Evolutionary conservation across 30 jellyfish, hydroid and myxozoan genomes (phyloP).

Genomic region (Morbakka virulenta): DNA sequence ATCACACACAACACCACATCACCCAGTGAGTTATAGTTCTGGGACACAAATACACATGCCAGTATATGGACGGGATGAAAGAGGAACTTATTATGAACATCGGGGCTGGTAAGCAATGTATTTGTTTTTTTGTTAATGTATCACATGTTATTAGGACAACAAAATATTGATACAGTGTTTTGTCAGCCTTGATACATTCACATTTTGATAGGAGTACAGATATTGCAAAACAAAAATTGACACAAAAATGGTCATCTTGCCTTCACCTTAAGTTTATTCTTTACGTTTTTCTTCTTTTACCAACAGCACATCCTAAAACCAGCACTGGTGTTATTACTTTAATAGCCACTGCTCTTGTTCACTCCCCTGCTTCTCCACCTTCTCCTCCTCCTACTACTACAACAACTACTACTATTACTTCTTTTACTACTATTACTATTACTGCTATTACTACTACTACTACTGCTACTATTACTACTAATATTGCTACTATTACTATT

Average conservation of each 20-base stretch:
- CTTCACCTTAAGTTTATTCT: no score
- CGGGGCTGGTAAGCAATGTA: constrained; percentile 68
- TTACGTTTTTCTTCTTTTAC: no score
- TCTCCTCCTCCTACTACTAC: not conserved
- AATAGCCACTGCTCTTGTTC: no score
- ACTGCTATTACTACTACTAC: not conserved
- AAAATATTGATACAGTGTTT: no score
- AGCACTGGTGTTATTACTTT: no score
- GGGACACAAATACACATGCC: constrained; percentile 91
- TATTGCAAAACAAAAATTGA: no score
- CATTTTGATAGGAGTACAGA: no score
- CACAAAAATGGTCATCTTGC: no score
- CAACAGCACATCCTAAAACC: no score
- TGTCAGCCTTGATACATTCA: no score
- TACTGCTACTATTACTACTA: not conserved
- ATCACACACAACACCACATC: constrained; percentile 68
- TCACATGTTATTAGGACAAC: no score
- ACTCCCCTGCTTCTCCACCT: not conserved
- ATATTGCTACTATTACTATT: not conserved
- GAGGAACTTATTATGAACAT: constrained; percentile 73
- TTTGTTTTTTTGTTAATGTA: not conserved
- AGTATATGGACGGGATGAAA: constrained; percentile 76
- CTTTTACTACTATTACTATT: not conserved
- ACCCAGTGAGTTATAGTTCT: constrained; percentile 64
- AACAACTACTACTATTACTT: not conserved